Base-by-base conservation (phyloP, 1,140 invertebrate genomes). In the Stratiolaelaps scimitus region DNA sequence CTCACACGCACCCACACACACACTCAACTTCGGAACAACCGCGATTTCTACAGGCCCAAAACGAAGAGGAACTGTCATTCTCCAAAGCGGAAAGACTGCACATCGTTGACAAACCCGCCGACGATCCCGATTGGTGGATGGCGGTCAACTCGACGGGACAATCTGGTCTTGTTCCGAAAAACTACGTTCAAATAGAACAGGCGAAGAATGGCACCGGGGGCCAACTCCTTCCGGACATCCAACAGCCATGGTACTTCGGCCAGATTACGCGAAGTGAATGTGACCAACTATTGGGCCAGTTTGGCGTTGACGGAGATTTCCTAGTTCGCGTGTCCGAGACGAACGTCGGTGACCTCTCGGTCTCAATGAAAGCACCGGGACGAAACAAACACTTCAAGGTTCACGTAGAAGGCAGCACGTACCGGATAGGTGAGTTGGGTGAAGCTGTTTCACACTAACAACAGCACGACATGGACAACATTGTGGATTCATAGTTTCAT, bases 341-440 rank as follows among this genome's bases (percentile, higher is more conserved):
- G 73, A 96, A 96, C 80, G 93, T 97, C 80, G 95, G 94, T 67
- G 94, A 98, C 78, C 97, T 88, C 78, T 98, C 94, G 43, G 93
- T 98, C 70, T 97, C 94, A 34, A 80, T 99, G 71, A 98, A 98
- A 80, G 95, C 94, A 48, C 87, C 90, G 60, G 89, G 88, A 40
- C 85, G 93, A 68, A 98, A 98, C 79, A 98, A 98, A 77, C 95
- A 99, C 78, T 98, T 99, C 79, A 85, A 94, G 73, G 92, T 99
- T 69, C 92, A 95, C 74, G 91, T 96, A 48, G 91, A 95, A 77
- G 88, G 89, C 69, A 84, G 83, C 30, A 82, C 91, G 65, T 96
- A 92, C 75, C 92, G 91, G 76, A 99, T 99, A 76, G 95, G 53
- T 60, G 15, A 48, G 47, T 28, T 20, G 26, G 26, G 15, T 15